Percentiles rank a stretch among this genome's conserved stretches.
Conservation (phyloP, 2,113 vertebrate species). For the Cygnus atratus region DNA sequence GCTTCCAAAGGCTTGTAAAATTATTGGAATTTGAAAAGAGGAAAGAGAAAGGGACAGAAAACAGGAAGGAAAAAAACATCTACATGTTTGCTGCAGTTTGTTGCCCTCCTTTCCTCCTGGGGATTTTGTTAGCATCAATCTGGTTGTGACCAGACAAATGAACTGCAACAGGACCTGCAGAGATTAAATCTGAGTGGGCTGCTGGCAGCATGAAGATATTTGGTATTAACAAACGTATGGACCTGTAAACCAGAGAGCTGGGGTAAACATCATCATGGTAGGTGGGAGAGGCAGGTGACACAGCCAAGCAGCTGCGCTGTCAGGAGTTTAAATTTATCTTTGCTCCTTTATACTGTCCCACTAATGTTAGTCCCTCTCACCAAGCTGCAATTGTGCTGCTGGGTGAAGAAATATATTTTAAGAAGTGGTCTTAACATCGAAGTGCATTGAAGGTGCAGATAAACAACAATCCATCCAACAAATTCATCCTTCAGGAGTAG, state of each 20-base stretch:
- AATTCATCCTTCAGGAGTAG: background rate
- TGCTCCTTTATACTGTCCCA: background rate
- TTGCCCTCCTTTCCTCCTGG: background rate
- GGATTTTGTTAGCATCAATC: background rate
- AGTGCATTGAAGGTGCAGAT: background rate
- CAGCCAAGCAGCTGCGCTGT: background rate
- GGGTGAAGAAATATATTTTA: background rate
- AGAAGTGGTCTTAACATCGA: background rate
- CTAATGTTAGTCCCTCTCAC: background rate
- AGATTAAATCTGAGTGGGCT: background rate
- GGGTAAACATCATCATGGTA: background rate
- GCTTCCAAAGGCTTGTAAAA: background rate
- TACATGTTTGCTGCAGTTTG: background rate
- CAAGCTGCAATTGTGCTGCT: background rate
- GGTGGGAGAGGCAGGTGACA: background rate
- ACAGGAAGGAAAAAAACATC: background rate
- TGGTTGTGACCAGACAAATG: background rate
- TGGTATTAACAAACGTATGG: background rate
- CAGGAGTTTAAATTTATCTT: background rate
- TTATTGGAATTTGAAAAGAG: background rate
- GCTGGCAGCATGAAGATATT: background rate
- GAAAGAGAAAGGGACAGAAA: background rate
- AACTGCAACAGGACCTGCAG: background rate
- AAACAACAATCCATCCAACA: background rate
- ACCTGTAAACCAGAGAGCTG: background rate